Conservation (phyloP, 2,113 vertebrate genomes). For the Cephalopholis sonnerati region DNA sequence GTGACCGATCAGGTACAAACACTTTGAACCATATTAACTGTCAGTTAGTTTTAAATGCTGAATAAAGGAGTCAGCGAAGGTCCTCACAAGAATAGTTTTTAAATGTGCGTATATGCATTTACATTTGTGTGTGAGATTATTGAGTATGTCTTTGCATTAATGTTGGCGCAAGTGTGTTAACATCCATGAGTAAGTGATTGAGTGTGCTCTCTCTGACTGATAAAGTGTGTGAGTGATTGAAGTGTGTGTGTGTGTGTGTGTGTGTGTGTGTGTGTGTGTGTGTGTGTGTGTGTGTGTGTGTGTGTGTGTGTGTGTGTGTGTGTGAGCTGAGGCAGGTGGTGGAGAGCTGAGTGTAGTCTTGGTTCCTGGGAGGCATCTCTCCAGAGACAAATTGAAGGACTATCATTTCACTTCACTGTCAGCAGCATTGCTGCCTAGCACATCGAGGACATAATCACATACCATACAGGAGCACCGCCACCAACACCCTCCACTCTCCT, state of each 20-base stretch:
- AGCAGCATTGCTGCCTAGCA: conserved; percentile 14
- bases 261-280: neutral
- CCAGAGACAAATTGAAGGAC: conserved; percentile 41
- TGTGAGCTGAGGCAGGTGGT: conserved; percentile 41
- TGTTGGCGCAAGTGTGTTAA: neutral
- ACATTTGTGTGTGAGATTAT: neutral
- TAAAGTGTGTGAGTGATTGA: neutral
- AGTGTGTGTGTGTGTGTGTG: conserved; percentile 4
- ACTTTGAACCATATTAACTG: too few species aligned
- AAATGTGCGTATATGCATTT: neutral
- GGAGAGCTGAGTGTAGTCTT: conserved; percentile 12
- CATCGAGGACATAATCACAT: conserved; percentile 30
- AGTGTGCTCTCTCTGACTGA: neutral
- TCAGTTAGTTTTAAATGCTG: too few species aligned
- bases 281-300: conserved; percentile 25
- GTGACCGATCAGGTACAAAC: too few species aligned
- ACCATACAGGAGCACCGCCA: neutral
- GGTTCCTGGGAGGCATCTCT: conserved; percentile 17
- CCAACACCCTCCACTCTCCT: neutral
- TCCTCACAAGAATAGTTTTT: too few species aligned
- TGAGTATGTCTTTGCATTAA: neutral
- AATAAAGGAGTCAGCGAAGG: too few species aligned
- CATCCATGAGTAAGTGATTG: neutral
- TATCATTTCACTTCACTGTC: conserved; percentile 51
- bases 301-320: conserved; percentile 4